phyloP scores from a whole-genome alignment of 2,113 vertebrate species.

The Acanthochromis polyacanthus region DNA sequence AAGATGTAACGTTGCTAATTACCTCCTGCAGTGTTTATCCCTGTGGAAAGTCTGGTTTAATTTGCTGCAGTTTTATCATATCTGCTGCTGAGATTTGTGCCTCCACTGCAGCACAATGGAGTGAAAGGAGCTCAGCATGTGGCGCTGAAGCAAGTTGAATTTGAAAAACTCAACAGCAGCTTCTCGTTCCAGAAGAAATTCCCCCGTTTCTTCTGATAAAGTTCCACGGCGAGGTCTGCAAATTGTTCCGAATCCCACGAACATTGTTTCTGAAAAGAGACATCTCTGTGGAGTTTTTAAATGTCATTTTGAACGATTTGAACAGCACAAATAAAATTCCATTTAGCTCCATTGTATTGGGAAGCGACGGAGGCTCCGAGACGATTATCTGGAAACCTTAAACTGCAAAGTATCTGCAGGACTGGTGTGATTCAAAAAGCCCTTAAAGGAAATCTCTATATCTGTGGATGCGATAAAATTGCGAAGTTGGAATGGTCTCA shows the following conservation, averaged over 20 bases:
- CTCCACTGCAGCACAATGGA: not conserved
- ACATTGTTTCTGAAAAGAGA: constrained; percentile 14
- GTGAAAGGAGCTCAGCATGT: not conserved
- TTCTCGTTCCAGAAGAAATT: constrained; percentile 4
- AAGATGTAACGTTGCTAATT: not conserved
- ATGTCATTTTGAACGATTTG: constrained; percentile 23
- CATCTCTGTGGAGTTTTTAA: constrained; percentile 22
- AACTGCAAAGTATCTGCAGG: constrained; percentile 26
- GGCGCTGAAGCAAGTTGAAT: not conserved
- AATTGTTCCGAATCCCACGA: constrained; percentile 10
- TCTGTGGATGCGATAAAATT: constrained; percentile 70
- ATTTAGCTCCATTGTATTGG: not conserved
- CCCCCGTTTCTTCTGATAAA: constrained; percentile 1
- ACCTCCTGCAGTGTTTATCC: not conserved
- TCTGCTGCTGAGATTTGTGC: not conserved
- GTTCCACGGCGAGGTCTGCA: not conserved
- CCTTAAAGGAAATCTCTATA: constrained; percentile 70
- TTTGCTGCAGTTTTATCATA: not conserved
- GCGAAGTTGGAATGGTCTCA: constrained; percentile 58
- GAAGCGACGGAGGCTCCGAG: constrained; percentile 22
- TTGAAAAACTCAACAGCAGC: constrained; percentile 16
- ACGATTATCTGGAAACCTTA: constrained; percentile 32
- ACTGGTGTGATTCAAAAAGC: constrained; percentile 46
- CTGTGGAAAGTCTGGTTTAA: not conserved
- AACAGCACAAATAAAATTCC: constrained; percentile 16